Evolutionary conservation across 2,888 invertebrate species (phyloP).

Genomic region (Brenthis daphne): DNA sequence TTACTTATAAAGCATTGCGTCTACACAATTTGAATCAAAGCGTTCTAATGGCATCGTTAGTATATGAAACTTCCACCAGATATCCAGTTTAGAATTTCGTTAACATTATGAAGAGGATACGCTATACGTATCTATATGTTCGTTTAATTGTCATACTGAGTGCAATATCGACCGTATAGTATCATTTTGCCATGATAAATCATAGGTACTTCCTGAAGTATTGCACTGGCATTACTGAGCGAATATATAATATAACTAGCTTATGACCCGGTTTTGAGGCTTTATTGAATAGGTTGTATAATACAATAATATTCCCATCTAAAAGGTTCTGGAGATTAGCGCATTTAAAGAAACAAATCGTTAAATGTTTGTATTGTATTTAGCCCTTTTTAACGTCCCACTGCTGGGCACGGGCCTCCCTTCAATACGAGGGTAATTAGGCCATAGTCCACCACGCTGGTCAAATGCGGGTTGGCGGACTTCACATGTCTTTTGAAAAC

Average conservation of each 20-base stretch:
- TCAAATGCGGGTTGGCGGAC: too few relatives aligned
- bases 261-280: neutral
- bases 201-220: neutral
- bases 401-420: too few relatives aligned
- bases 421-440: too few relatives aligned
- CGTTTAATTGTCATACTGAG: slow-evolving; percentile 7
- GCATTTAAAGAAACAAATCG: too few relatives aligned
- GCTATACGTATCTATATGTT: neutral
- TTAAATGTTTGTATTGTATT: too few relatives aligned
- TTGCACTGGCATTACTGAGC: neutral
- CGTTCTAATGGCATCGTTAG: slow-evolving; percentile 40
- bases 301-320: too few relatives aligned
- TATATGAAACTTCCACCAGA: slow-evolving; percentile 14
- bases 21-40: slow-evolving; percentile 20
- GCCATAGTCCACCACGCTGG: too few relatives aligned
- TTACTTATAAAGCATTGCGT: slow-evolving; percentile 11
- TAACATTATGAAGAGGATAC: slow-evolving; percentile 14
- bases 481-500: too few relatives aligned
- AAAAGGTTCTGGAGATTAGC: too few relatives aligned
- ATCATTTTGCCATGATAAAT: neutral
- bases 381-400: too few relatives aligned
- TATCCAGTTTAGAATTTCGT: slow-evolving; percentile 22
- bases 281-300: too few relatives aligned
- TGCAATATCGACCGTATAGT: neutral
- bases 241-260: neutral